Evolutionary conservation across 1,140 invertebrate genomes (phyloP).

Genomic region (Pomacea maculata): DNA sequence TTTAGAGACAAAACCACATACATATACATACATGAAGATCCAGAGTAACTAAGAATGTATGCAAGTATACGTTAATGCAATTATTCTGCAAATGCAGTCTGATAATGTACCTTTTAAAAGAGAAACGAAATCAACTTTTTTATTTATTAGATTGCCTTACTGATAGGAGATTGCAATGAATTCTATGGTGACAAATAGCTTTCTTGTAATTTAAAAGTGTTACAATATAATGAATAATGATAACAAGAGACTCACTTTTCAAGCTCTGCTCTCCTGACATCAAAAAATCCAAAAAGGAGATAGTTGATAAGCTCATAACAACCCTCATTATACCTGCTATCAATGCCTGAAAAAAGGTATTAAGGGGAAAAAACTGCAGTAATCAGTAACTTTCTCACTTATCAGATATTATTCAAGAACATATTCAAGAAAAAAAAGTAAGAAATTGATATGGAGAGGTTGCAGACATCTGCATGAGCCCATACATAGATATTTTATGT

Average conservation of each 20-base stretch:
- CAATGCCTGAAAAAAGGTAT: constrained; percentile 51
- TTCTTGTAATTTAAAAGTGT: background rate
- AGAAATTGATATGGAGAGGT: background rate
- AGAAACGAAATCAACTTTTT: background rate
- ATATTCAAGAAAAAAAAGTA: background rate
- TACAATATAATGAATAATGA: background rate
- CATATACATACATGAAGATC: background rate
- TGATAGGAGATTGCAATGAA: no score
- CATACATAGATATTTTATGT: no score
- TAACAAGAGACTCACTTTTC: constrained; percentile 44
- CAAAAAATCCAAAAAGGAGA: constrained; percentile 61
- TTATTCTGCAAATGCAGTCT: background rate
- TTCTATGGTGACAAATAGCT: background rate
- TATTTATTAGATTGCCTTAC: no score
- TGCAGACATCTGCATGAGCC: no score
- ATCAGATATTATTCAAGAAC: background rate
- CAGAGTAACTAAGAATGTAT: background rate
- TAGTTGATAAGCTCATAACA: constrained; percentile 56
- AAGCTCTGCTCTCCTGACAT: constrained; percentile 52
- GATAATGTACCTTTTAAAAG: background rate
- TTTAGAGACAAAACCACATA: constrained; percentile 2
- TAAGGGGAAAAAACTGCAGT: background rate
- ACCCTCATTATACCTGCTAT: constrained; percentile 61
- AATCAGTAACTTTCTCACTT: background rate
- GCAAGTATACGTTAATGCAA: background rate